Base-by-base conservation (phyloP, 2,113 vertebrate species). In the Cavia aperea region DNA sequence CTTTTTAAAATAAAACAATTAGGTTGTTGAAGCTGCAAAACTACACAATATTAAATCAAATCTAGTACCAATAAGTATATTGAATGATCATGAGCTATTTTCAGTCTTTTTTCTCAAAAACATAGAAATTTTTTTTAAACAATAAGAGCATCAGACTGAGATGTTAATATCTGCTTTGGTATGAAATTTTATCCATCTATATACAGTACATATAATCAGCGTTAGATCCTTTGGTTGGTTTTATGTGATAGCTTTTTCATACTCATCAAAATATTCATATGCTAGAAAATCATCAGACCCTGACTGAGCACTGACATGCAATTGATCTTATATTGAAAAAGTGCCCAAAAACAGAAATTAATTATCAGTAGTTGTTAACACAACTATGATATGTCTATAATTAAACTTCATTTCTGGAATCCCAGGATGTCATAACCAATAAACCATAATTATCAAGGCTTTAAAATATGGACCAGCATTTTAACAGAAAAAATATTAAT, bases 401-500 rank as follows among this genome's bases (percentile, higher is more conserved):
- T 62, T 90, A 70, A 77, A 60, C 39, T 92, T 90, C 58, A 65
- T 81, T 92, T 92, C 60, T 86, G 33, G 70, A 46, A 70, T 72
- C 16, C 4, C 16, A 81, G 72, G 54, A 13, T 5, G 49, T 88
- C 58, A 66, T 46, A 90, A 13, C 54, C 83, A 70, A 82, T 70
- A 90, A 81, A 33, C 31, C 18, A 62, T 51, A 78, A 86, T 78
- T 62, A 78, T 43, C 19, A 66, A 81, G 21, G 15, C 11, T 81
- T 62, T 84, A 66, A 68, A 79, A 90, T 84, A 18, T 23, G 29
- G 39, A 65, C 23, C 43, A 92, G 26, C 18, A 56, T 73, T 83
- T 92, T 70, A 86, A 33, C n/a, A 1, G 24, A 56, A 86, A 65
- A 72, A 82, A 56, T 56, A 70, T 5, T 62, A 5, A 84, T 39